Evolutionary conservation across 2,797 vertebrate genomes (phyloP).

Genomic region (Sternotherus odoratus): DNA sequence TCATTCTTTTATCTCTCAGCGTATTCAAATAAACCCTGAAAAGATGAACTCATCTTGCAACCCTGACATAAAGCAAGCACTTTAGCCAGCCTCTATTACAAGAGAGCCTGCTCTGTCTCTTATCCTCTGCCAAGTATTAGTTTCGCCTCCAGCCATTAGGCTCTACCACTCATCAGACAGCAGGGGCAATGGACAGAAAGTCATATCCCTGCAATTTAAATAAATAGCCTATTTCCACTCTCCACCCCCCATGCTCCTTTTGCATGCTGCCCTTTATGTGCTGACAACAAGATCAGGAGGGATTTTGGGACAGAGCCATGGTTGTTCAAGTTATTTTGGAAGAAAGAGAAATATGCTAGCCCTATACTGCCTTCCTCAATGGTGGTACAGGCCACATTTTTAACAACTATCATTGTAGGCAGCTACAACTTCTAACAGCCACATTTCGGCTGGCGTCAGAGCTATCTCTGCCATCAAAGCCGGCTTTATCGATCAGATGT

Average conservation of each 20-base stretch:
- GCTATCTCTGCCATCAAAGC: slow-evolving; percentile 87
- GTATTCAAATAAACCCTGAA: slow-evolving; percentile 79
- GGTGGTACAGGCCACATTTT: slow-evolving; percentile 74
- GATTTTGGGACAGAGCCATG: slow-evolving; percentile 22
- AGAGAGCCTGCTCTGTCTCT: slow-evolving; percentile 79
- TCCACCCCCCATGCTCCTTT: neutral
- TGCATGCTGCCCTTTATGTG: neutral
- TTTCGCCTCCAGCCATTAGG: slow-evolving; percentile 85
- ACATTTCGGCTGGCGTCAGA: slow-evolving; percentile 85
- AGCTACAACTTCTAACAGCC: slow-evolving; percentile 80
- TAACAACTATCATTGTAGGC: slow-evolving; percentile 80
- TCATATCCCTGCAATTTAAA: slow-evolving; percentile 14
- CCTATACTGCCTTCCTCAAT: neutral
- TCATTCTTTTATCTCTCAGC: slow-evolving; percentile 75
- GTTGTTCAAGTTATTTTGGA: slow-evolving; percentile 39
- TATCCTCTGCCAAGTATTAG: slow-evolving; percentile 85
- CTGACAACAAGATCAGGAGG: neutral
- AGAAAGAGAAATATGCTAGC: slow-evolving; percentile 53
- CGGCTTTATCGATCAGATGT: slow-evolving; percentile 83
- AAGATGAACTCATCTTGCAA: slow-evolving; percentile 81
- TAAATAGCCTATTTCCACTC: neutral
- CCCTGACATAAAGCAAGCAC: slow-evolving; percentile 71
- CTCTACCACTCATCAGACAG: slow-evolving; percentile 82
- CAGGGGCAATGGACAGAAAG: slow-evolving; percentile 60
- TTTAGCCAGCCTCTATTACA: slow-evolving; percentile 63